Evolutionary conservation across 2,113 vertebrate species (phyloP), one percentile per base, ranked within the genome.

Genomic region (Eurypyga helias): DNA sequence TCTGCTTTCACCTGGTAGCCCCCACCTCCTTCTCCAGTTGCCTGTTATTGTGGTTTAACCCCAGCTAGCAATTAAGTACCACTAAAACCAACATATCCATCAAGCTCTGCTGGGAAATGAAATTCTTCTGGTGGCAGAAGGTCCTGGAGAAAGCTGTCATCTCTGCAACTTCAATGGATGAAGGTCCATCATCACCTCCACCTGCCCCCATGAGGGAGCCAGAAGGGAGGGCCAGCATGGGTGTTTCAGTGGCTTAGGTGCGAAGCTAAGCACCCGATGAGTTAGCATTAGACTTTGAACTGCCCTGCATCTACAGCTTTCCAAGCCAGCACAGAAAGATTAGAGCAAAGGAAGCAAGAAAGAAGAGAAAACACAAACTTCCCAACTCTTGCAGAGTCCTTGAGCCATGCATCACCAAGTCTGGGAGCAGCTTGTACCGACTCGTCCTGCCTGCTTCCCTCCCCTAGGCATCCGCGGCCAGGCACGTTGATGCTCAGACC

Each of bases 91-190:
- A 12, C 41, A 41, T 12, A 41, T 12, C 41, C 41, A 41, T 41
- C 41, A 41, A 82, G 41, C n/a, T 89, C 36, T 62, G 28, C 36
- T 87, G 72, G 89, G 72, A 73, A 41, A 26, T 23, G 4, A 58
- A 84, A 24, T 16, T 13, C 25, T 75, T 29, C 31, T 38, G 61
- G 46, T 13, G 55, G 54, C 46, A 77, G 82, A 45, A 83, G 83
- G 21, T 34, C 20, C 34, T n/a, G 48, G 21, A 81, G 36, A 36
- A 57, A 72, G 55, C 26, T 0, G 2, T 16, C 36, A 17, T n/a
- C 2, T 79, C 83, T 41, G n/a, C 57, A 73, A 23, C 58, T 17
- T 10, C 62, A 0, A 0, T 5, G 17, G 33, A 18, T 0, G 2
- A 46, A 15, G 20, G 54, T 43, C 45, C 58, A 38, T 57, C 52